These are phyloP conservation scores for Pseudochirops corinnae DNA, from an alignment of 2,797 vertebrate species.

Conservation along the genomic window DNA sequence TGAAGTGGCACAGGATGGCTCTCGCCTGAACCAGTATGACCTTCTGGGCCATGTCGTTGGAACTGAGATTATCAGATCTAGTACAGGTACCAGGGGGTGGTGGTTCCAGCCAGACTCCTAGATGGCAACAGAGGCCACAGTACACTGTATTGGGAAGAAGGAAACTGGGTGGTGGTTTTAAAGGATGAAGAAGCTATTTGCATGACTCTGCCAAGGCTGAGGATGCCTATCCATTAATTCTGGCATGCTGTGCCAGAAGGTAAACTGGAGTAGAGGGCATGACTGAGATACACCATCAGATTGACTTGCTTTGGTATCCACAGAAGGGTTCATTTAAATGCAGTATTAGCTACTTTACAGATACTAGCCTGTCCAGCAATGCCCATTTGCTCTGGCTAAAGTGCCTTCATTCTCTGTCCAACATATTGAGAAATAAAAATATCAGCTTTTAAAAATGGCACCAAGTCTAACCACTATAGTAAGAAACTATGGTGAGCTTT, in stretches of 20 bases:
- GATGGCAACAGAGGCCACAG: slow-evolving; percentile 37
- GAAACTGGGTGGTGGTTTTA: slow-evolving; percentile 3
- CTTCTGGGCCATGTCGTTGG: slow-evolving; percentile 95
- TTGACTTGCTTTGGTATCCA: neutral
- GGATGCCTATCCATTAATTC: neutral
- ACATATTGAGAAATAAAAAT: neutral
- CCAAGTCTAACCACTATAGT: neutral
- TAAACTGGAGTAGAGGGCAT: neutral
- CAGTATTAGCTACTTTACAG: neutral
- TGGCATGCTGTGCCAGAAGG: neutral
- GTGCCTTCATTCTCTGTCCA: neutral
- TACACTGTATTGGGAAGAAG: neutral
- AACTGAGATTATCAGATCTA: slow-evolving; percentile 97
- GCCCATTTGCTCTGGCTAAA: neutral
- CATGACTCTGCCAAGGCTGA: neutral
- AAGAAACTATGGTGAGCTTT: neutral
- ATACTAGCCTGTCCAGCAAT: slow-evolving; percentile 33
- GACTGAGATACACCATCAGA: neutral
- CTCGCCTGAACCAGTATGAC: slow-evolving; percentile 98
- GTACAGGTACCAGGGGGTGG: slow-evolving; percentile 91
- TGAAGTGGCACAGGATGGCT: slow-evolving; percentile 96
- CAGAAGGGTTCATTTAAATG: slow-evolving; percentile 50
- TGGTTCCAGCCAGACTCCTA: neutral
- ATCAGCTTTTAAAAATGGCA: neutral
- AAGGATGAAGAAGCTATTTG: slow-evolving; percentile 30